Conservation (phyloP, 2,888 invertebrate genomes). For the Harpagoxenus sublaevis region DNA sequence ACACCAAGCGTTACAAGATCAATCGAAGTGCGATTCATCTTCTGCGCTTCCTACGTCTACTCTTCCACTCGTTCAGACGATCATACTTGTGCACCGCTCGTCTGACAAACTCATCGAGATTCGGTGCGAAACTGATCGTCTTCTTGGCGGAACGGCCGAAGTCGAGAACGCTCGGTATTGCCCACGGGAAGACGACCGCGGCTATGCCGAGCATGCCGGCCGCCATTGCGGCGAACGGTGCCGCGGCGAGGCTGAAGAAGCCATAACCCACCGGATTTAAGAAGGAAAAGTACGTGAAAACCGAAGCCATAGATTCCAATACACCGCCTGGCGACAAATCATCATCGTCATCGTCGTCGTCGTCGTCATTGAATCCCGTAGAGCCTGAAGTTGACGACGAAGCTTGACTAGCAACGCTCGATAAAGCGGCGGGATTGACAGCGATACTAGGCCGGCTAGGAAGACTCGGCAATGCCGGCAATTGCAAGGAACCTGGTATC, state of each 20-base stretch:
- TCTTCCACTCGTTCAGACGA: slow-evolving; percentile 82
- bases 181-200: slow-evolving; percentile 89
- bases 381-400: slow-evolving; percentile 1
- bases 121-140: slow-evolving; percentile 70
- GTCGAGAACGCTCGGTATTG: slow-evolving; percentile 87
- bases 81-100: slow-evolving; percentile 72
- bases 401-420: neutral
- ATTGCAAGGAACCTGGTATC: slow-evolving; percentile 8
- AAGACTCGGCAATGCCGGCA: slow-evolving; percentile 30
- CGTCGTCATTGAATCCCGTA: slow-evolving; percentile 7
- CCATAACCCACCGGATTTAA: slow-evolving; percentile 89
- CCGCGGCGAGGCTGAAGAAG: slow-evolving; percentile 88
- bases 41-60: slow-evolving; percentile 81
- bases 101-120: slow-evolving; percentile 78
- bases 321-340: slow-evolving; percentile 83
- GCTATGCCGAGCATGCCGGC: slow-evolving; percentile 89
- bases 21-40: slow-evolving; percentile 61
- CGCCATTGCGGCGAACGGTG: slow-evolving; percentile 89
- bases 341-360: slow-evolving; percentile 87
- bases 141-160: slow-evolving; percentile 75
- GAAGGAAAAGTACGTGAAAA: slow-evolving; percentile 87
- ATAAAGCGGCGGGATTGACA: slow-evolving; percentile 6
- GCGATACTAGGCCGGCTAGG: neutral
- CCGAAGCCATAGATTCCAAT: slow-evolving; percentile 87
- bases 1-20: slow-evolving; percentile 2